A percentile compares a stretch with the other conserved stretches of the same genome.
These are phyloP conservation scores for Leptopilina drosophilae DNA, from an alignment of 2,888 invertebrate genomes.

Conservation along the genomic window DNA sequence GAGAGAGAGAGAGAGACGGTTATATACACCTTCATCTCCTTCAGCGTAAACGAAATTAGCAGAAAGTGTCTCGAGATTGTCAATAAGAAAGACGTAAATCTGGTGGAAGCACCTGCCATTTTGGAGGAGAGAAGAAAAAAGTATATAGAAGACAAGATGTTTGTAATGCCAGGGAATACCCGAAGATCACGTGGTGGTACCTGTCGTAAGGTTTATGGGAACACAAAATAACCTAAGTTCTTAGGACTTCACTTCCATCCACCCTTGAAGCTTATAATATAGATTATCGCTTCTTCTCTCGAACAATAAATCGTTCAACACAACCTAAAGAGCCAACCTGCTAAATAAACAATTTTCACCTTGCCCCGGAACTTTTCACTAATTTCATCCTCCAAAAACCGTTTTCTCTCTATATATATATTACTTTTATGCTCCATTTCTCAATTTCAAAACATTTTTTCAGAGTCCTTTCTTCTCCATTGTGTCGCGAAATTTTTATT, in stretches of 20 bases:
- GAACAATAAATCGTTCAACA: slow-evolving; percentile 54
- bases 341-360: slow-evolving; percentile 50
- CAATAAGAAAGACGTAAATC: slow-evolving; percentile 38
- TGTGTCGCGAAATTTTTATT: neutral
- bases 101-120: slow-evolving; percentile 43
- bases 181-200: slow-evolving; percentile 65
- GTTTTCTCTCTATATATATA: slow-evolving; percentile 5
- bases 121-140: neutral
- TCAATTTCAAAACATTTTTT: slow-evolving; percentile 28
- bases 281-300: slow-evolving; percentile 50
- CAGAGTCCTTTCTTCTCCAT: neutral
- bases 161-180: slow-evolving; percentile 64
- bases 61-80: slow-evolving; percentile 31
- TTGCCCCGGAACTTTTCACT: slow-evolving; percentile 42
- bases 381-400: slow-evolving; percentile 43
- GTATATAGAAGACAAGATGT: slow-evolving; percentile 55
- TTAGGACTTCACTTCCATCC: neutral
- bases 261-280: neutral
- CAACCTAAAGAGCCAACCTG: slow-evolving; percentile 48
- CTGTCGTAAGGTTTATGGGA: slow-evolving; percentile 57
- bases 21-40: neutral
- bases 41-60: slow-evolving; percentile 35
- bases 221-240: neutral
- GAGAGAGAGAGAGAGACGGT: too few relatives aligned
- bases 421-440: slow-evolving; percentile 40